Conservation (phyloP, 2,113 vertebrate species). For the Chauna torquata region DNA sequence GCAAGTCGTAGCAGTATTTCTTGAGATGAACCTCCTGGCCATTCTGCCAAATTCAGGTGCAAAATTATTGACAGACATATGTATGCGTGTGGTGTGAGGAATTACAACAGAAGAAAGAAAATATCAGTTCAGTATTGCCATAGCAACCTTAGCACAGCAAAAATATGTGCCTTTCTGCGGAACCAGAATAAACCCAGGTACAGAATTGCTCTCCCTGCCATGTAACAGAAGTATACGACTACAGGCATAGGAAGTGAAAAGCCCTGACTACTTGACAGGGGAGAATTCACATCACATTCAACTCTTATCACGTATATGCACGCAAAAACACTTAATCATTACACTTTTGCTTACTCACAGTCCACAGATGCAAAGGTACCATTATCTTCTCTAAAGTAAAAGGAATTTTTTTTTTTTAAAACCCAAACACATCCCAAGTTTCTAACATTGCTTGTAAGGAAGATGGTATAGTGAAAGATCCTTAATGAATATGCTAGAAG, state of each 20-base stretch:
- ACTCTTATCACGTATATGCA: not conserved
- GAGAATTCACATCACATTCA: not conserved
- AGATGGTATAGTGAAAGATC: not conserved
- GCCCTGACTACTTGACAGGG: not conserved
- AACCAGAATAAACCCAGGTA: not conserved
- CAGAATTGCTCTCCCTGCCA: not conserved
- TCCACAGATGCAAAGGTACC: not conserved
- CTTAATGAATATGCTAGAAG: not conserved
- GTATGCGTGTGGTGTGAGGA: not conserved
- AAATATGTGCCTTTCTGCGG: not conserved
- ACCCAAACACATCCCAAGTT: not conserved
- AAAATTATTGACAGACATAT: fast-evolving
- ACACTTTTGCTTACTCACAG: not conserved
- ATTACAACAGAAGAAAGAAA: not conserved
- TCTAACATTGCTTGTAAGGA: not conserved
- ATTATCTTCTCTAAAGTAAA: not conserved
- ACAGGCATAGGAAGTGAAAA: not conserved
- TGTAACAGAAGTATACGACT: not conserved
- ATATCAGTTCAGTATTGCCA: not conserved
- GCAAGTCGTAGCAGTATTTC: not conserved
- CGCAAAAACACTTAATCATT: not conserved
- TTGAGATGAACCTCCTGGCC: not conserved
- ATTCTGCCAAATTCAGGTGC: not conserved
- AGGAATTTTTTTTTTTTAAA: not conserved
- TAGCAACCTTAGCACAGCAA: not conserved